phyloP scores from a whole-genome alignment of 2,113 vertebrate genomes.

The Stigmatopora argus region DNA sequence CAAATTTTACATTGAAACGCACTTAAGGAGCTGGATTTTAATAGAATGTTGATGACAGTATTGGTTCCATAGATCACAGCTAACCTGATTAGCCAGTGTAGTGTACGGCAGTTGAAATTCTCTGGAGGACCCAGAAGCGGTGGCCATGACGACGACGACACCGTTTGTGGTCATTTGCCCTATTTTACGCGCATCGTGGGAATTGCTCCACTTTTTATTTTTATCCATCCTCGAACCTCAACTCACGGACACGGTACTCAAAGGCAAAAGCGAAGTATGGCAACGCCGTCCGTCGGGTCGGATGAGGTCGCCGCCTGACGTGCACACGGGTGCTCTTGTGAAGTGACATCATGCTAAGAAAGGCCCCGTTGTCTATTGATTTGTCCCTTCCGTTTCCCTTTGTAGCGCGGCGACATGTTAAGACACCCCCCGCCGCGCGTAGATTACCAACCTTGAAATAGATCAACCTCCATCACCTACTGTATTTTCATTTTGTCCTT shows the following conservation, averaged over 20 bases:
- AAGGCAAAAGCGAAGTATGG: neutral
- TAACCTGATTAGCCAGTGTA: neutral
- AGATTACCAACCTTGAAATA: constrained; percentile 62
- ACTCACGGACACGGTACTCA: neutral
- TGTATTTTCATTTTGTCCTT: constrained; percentile 9
- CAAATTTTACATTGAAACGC: neutral
- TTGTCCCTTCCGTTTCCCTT: constrained; percentile 55
- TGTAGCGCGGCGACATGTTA: constrained; percentile 64
- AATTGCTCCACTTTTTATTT: constrained; percentile 73
- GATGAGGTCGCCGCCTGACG: constrained; percentile 18
- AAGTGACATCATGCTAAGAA: constrained; percentile 58
- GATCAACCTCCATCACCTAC: constrained; percentile 48
- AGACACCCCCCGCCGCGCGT: constrained; percentile 62
- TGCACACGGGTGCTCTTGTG: constrained; percentile 36
- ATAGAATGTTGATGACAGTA: too few species aligned
- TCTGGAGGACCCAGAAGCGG: constrained; percentile 1
- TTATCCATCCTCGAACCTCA: constrained; percentile 45
- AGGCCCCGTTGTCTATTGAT: constrained; percentile 58
- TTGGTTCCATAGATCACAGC: neutral
- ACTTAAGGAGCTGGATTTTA: too few species aligned
- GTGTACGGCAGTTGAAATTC: constrained; percentile 3
- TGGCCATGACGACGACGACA: constrained; percentile 25
- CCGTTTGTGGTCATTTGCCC: constrained; percentile 51
- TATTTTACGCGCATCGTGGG: constrained; percentile 58
- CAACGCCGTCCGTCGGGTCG: neutral